These are phyloP conservation scores for Goniozus legneri DNA, from an alignment of 1,140 invertebrate species.

Conservation along the genomic window DNA sequence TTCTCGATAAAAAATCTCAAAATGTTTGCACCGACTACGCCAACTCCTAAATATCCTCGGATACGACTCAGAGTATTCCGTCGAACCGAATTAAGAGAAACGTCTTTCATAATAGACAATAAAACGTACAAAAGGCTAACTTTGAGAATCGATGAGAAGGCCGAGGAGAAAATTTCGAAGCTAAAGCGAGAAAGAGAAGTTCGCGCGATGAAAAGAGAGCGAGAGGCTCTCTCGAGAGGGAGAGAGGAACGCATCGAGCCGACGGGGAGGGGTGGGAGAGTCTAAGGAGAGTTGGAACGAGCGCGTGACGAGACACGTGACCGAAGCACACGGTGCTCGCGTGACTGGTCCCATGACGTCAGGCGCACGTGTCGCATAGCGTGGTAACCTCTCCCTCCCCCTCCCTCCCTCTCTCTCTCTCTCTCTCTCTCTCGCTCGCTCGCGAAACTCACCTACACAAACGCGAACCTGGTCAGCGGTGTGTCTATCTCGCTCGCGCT, in stretches of 20 bases:
- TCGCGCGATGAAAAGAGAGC: background rate
- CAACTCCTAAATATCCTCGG: too few relatives aligned
- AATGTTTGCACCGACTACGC: too few relatives aligned
- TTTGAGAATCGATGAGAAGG: too few relatives aligned
- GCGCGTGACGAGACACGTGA: slow-evolving; percentile 55
- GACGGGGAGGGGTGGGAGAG: background rate
- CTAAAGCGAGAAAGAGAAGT: too few relatives aligned
- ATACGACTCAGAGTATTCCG: too few relatives aligned
- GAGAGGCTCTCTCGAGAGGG: background rate
- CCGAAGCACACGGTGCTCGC: slow-evolving; percentile 51
- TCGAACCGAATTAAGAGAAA: too few relatives aligned
- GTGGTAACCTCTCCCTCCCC: slow-evolving; percentile 32
- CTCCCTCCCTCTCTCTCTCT: slow-evolving; percentile 13
- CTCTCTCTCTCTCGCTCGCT: slow-evolving; percentile 13
- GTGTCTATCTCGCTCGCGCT: slow-evolving; percentile 27
- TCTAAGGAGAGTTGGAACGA: slow-evolving; percentile 12
- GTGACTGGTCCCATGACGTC: slow-evolving; percentile 52
- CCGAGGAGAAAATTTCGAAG: too few relatives aligned
- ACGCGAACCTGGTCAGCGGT: slow-evolving; percentile 26
- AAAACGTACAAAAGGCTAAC: too few relatives aligned
- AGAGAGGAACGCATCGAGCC: background rate
- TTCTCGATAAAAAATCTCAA: too few relatives aligned
- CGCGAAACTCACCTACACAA: background rate
- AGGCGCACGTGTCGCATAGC: slow-evolving; percentile 52
- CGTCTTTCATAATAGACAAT: too few relatives aligned